Evolutionary conservation across 2,888 invertebrate genomes (phyloP), one percentile per base, ranked within the genome.

Genomic region (Gymnocheta viridis): DNA sequence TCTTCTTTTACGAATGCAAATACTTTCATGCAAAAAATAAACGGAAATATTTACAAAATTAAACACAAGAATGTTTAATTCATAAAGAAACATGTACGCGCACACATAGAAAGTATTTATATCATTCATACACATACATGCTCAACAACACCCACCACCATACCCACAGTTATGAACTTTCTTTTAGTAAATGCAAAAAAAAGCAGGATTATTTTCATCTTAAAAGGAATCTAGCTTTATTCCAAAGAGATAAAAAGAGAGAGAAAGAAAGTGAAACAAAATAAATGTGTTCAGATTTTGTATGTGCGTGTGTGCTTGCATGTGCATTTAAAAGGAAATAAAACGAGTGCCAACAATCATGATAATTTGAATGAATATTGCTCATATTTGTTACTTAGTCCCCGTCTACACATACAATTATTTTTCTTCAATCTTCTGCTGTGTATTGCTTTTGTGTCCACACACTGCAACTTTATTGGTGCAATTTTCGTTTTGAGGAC

Each of bases 371-470:
- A 70, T 56, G 62, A 72, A 66, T 72, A 51, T 77, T 72, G 72
- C 64, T 77, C 77, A 82, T 77, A 77, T 82, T 77, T 82, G 64
- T 72, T 76, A 72, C 66, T 58, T n/a, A n/a, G n/a, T n/a, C n/a
- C n/a, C n/a, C n/a, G n/a, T n/a, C n/a, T n/a, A n/a, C n/a, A n/a
- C n/a, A n/a, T n/a, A n/a, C n/a, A n/a, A n/a, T n/a, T n/a, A n/a
- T n/a, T n/a, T n/a, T n/a, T n/a, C n/a, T n/a, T n/a, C n/a, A n/a
- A n/a, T n/a, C n/a, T n/a, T n/a, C n/a, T n/a, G n/a, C n/a, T n/a
- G n/a, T n/a, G n/a, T n/a, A n/a, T n/a, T n/a, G n/a, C n/a, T n/a
- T n/a, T n/a, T n/a, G n/a, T n/a, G n/a, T n/a, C n/a, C n/a, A n/a
- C n/a, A n/a, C n/a, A n/a, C n/a, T n/a, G n/a, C n/a, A n/a, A n/a